These are phyloP conservation scores for Oncorhynchus gorbuscha DNA, from an alignment of 2,113 vertebrate species.

Conservation along the genomic window DNA sequence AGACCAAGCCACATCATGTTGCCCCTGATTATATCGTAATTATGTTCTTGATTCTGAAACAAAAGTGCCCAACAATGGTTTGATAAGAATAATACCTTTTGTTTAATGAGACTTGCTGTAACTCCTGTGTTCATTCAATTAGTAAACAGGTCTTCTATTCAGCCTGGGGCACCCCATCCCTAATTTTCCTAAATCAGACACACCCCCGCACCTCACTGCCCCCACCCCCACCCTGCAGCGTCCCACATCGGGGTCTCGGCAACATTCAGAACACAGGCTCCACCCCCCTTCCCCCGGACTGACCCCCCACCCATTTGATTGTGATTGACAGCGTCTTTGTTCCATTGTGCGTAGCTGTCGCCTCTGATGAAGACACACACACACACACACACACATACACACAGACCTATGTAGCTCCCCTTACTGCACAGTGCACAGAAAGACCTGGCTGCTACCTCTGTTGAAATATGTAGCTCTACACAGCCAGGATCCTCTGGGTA, in stretches of 20 bases:
- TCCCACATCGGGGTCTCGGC: constrained; percentile 41
- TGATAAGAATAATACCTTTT: constrained; percentile 59
- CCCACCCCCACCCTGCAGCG: constrained; percentile 11
- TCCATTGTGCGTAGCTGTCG: constrained; percentile 77
- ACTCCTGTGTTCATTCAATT: constrained; percentile 72
- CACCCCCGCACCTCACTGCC: constrained; percentile 37
- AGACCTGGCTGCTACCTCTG: constrained; percentile 3
- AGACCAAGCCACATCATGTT: constrained; percentile 49
- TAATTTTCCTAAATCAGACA: constrained; percentile 66
- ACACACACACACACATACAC: constrained; percentile 17
- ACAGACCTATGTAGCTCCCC: constrained; percentile 9
- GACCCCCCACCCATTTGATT: constrained; percentile 64
- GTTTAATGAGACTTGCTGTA: constrained; percentile 73
- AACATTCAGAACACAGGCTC: constrained; percentile 65
- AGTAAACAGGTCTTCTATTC: constrained; percentile 73
- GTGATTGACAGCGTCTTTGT: constrained; percentile 81
- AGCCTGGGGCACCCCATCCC: constrained; percentile 53
- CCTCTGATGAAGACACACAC: constrained; percentile 77
- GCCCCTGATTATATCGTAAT: constrained; percentile 63
- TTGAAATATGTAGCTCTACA: constrained; percentile 36
- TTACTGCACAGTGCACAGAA: constrained; percentile 41
- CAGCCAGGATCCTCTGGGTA: not conserved
- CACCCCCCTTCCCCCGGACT: constrained; percentile 52
- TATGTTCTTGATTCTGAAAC: constrained; percentile 55
- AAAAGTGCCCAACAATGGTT: constrained; percentile 65